Conservation (phyloP, 2,888 invertebrate species). For the Podabrus alpinus region DNA sequence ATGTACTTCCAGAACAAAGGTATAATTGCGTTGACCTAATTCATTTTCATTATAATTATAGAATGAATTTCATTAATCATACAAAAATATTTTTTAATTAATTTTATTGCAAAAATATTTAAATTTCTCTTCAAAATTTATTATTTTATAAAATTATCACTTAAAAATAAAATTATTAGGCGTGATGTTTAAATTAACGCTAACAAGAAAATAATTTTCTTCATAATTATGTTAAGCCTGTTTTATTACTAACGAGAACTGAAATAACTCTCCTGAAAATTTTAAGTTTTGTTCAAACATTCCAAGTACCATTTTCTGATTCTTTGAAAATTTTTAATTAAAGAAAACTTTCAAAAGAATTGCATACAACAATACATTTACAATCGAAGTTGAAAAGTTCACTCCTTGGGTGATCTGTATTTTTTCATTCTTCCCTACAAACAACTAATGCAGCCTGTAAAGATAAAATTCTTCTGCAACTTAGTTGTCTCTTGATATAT, state of each 20-base stretch:
- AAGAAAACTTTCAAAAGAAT: neutral
- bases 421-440: neutral
- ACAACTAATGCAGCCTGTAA: neutral
- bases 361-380: neutral
- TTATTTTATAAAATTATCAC: neutral
- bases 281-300: neutral
- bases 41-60: conserved; percentile 18
- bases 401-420: neutral
- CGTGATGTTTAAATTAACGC: neutral
- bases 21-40: conserved; percentile 32
- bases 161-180: neutral
- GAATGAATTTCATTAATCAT: neutral
- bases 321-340: neutral
- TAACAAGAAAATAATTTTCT: neutral
- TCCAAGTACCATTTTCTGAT: neutral
- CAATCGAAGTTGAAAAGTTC: neutral
- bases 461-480: neutral
- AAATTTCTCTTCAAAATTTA: neutral
- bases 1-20: conserved; percentile 33
- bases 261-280: neutral
- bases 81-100: neutral
- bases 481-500: neutral
- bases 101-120: neutral
- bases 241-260: neutral
- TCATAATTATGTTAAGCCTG: neutral